Evolutionary conservation across 1,140 invertebrate species (phyloP), one percentile per base, ranked within the genome.

Genomic region (Teleopsis dalmanni): DNA sequence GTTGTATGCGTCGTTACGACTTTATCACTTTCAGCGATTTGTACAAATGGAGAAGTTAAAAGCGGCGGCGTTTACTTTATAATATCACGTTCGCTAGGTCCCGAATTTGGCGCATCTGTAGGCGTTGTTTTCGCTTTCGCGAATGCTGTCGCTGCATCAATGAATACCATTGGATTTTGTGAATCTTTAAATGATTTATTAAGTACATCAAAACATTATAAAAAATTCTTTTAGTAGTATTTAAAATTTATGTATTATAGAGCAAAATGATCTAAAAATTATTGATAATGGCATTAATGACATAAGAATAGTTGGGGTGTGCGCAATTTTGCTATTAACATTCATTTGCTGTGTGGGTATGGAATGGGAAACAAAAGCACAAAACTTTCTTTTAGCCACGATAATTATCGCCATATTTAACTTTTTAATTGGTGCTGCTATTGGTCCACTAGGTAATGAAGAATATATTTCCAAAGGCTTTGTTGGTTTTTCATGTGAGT

Each of bases 81-180:
- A 62, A 95, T 97, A 65, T 97, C 93, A 13, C 78, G 96, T 59
- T 95, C 93, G 13, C 76, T 99, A 21, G 96, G 96, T 0, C 94
- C 96, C 0, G 94, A 98, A 74, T 98, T 96, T 70, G 95, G 96
- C 6, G 95, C 94, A 1, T 93, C 95, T 0, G 93, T 99, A 27
- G 96, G 96, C 3, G 80, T 98, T 10, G 90, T 98, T 3, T 98
- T 99, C 62, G 92, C 93, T 4, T 87, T 99, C 56, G 95, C 95
- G 2, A 98, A 98, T 70, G 85, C 94, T 1, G 92, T 98, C 0
- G 88, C 92, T 0, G 92, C 94, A 1, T 92, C 95, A 1, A 93
- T 98, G 87, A 98, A 98, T 72, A 93, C 95, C 0, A 95, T 99
- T 16, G 96, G 96, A 13, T 98, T 98, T 74, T 95, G 93, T 54